Evolutionary conservation across 37 sponge, comb jelly and placozoan species (phyloP), one percentile per base, ranked within the genome.

Genomic region (Ianthella basta): DNA sequence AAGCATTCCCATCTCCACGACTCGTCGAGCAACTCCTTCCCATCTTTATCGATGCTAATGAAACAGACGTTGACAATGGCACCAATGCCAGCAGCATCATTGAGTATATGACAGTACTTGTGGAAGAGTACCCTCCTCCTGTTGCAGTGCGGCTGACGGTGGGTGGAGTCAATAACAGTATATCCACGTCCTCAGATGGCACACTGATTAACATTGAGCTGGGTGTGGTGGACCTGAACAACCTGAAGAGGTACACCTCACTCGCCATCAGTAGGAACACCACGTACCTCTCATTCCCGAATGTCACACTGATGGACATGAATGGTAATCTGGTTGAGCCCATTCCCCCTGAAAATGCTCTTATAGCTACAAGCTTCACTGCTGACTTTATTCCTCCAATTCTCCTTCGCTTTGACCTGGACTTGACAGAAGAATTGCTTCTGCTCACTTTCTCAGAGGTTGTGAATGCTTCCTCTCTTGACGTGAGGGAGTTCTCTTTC

Each of bases 401-500:
- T 21, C 68, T 96, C 69, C 75, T 86, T 0, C 69, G 92, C 25
- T 96, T 91, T 89, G 91, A 91, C 54, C 81, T 96, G 15, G 80
- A 96, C 70, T 79, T 96, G 25, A 91, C 93, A 32, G 41, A 75
- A 6, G 97, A 89, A 40, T 10, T 44, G 0, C 80, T 96, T 19
- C n/a, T 54, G 15, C 60, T 96, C 54, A 91, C 94, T 19, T 96
- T 94, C 83, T 91, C 91, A 38, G 94, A 96, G 81, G 93, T 91
- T 27, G 89, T 96, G 20, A 87, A 94, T 82, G 87, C 87, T n/a
- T 82, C 88, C 20, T 84, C 88, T 3, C 41, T 96, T 0, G 80
- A 93, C 78, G 60, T 91, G 33, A 84, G 91, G 15, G 89, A 61
- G 37, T 85, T 94, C 50, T 89, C 92, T 0, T 66, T 96, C 4